These are phyloP conservation scores for Aramus guarauna DNA, from an alignment of 2,113 vertebrate genomes.

Conservation along the genomic window DNA sequence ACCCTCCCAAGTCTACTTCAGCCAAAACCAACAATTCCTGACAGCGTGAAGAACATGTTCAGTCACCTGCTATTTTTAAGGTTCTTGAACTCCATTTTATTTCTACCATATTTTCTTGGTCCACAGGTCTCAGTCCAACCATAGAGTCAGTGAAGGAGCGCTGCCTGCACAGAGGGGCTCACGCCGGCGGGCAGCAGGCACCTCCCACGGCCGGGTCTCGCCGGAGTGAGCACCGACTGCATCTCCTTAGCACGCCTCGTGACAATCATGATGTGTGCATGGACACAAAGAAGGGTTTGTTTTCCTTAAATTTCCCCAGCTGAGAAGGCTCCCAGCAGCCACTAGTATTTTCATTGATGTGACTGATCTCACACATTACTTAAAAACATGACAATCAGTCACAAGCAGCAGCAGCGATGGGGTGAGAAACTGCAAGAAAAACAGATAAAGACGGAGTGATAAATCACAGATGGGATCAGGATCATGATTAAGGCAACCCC, in stretches of 20 bases:
- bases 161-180: background rate
- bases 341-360: background rate
- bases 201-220: background rate
- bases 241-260: conserved; percentile 9
- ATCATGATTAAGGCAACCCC: background rate
- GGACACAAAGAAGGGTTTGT: conserved; percentile 37
- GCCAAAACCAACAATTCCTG: background rate
- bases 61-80: background rate
- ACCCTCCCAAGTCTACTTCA: background rate
- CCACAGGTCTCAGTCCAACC: no score
- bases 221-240: background rate
- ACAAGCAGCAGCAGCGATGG: background rate
- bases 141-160: accelerated
- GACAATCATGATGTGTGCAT: background rate
- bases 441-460: background rate
- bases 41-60: background rate
- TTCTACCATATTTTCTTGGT: background rate
- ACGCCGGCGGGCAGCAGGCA: accelerated
- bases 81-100: background rate
- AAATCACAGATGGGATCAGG: background rate
- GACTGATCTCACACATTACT: background rate
- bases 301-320: background rate
- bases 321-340: background rate
- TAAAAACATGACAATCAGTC: background rate
- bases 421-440: background rate